Conservation (phyloP, 2,113 vertebrate species). For the Elephantulus edwardii region DNA sequence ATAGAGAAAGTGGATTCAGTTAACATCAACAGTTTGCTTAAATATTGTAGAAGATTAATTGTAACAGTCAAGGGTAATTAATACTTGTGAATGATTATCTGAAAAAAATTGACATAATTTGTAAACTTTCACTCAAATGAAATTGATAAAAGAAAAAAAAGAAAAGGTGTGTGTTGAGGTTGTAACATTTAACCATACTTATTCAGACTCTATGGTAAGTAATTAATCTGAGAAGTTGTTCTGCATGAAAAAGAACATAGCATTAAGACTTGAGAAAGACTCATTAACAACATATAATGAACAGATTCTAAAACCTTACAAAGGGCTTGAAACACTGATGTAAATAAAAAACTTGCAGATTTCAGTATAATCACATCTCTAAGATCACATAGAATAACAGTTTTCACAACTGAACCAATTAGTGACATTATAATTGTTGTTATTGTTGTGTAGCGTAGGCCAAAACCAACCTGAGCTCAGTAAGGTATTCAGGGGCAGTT, state of each 20-base stretch:
- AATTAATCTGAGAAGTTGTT: background rate
- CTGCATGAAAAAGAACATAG: background rate
- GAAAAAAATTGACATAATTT: no score
- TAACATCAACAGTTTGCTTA: no score
- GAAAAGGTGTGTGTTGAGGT: background rate
- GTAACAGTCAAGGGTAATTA: no score
- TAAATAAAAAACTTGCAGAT: background rate
- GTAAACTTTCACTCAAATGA: no score
- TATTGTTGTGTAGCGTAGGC: no score
- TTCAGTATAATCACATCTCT: no score
- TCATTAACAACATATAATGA: background rate
- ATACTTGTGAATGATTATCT: no score
- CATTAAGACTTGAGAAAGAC: background rate
- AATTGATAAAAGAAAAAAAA: no score
- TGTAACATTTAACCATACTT: background rate
- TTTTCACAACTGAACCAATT: background rate
- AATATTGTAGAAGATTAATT: no score
- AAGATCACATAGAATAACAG: background rate
- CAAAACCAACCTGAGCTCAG: no score
- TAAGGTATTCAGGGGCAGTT: no score
- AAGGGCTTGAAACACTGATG: background rate
- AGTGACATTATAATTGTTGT: background rate
- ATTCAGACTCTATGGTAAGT: background rate
- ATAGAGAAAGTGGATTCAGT: no score
- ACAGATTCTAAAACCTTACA: background rate